These are phyloP conservation scores for Aphidoletes aphidimyza DNA, from an alignment of 2,888 invertebrate species.

Conservation along the genomic window DNA sequence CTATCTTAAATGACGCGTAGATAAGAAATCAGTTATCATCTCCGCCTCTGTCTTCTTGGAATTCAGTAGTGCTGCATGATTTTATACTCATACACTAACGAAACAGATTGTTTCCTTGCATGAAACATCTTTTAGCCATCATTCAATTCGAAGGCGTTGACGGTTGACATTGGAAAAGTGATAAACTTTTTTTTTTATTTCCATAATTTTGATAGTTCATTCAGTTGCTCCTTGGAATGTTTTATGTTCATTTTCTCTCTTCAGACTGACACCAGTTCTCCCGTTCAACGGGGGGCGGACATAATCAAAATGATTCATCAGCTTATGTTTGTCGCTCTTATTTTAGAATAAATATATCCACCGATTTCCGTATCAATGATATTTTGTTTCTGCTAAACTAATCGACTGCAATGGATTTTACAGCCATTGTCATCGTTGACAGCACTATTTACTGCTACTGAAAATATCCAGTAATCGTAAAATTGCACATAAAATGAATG, in stretches of 20 bases:
- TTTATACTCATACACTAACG: not conserved
- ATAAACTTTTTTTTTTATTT: not conserved
- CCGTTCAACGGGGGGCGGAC: too few species aligned
- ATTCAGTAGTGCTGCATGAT: not conserved
- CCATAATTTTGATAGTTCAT: slow-evolving; percentile 17
- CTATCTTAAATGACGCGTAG: not conserved
- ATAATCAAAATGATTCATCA: slow-evolving; percentile 10
- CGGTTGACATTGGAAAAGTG: not conserved
- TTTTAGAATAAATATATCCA: too few species aligned
- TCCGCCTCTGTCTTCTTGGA: not conserved
- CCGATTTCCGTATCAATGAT: slow-evolving; percentile 5
- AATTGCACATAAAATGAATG: slow-evolving; percentile 34
- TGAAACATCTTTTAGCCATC: not conserved
- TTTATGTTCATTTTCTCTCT: too few species aligned
- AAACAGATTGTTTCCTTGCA: not conserved
- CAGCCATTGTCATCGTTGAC: slow-evolving; percentile 8
- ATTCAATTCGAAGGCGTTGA: not conserved
- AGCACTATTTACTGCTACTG: not conserved
- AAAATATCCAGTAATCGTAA: slow-evolving; percentile 5
- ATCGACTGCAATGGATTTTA: slow-evolving; percentile 37
- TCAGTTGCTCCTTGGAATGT: not conserved
- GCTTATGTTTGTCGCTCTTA: not conserved
- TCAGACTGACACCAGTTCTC: too few species aligned
- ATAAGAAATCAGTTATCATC: not conserved
- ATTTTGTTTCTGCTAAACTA: slow-evolving; percentile 6